These are phyloP conservation scores for Zaprionus gabonicus DNA, from an alignment of 1,140 invertebrate genomes.

Conservation along the genomic window DNA sequence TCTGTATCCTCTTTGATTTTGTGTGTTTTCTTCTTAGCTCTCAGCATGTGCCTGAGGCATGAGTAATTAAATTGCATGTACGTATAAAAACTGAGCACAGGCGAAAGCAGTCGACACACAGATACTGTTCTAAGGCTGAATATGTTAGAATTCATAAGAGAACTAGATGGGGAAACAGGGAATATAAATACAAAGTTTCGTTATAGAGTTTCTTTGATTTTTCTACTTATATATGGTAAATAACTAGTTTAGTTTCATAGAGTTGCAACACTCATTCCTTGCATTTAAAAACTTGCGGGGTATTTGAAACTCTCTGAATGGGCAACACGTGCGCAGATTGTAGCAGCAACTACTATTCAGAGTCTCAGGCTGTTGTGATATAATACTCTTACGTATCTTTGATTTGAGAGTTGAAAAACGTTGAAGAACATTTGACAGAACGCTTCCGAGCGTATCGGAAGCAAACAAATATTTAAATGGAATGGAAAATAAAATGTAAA, in stretches of 20 bases:
- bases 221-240: too few relatives aligned
- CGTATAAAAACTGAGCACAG: neutral
- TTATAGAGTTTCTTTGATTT: too few relatives aligned
- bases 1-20: neutral
- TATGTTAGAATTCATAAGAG: neutral
- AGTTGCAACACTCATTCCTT: neutral
- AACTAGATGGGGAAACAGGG: too few relatives aligned
- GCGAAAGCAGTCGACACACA: neutral
- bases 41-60: neutral
- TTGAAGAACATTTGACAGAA: neutral
- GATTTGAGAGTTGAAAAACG: neutral
- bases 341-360: neutral
- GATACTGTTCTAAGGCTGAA: neutral
- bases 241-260: too few relatives aligned
- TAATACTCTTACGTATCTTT: neutral
- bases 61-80: slow-evolving; percentile 1
- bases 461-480: neutral
- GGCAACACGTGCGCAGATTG: neutral
- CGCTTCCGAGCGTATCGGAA: neutral
- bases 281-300: neutral
- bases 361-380: neutral
- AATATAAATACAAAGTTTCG: too few relatives aligned
- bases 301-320: neutral
- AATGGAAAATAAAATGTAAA: neutral
- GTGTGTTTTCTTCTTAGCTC: neutral